phyloP scores from a whole-genome alignment of 2,888 invertebrate genomes.

The Chaetogeoica ovagalla region DNA sequence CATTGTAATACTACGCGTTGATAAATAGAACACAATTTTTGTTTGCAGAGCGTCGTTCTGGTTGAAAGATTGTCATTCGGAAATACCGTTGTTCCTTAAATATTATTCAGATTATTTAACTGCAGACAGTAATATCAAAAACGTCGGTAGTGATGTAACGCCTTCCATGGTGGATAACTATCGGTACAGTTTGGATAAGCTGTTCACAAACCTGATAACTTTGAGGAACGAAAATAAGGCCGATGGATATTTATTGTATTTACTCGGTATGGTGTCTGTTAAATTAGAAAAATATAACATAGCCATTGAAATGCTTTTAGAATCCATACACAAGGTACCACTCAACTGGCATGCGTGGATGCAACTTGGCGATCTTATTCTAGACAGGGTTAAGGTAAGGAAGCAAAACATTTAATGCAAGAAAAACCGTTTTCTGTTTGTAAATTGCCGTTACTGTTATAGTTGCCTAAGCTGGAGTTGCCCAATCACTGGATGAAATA shows the following conservation, averaged over 20 bases:
- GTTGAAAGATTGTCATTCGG: conserved; percentile 41
- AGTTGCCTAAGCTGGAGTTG: conserved; percentile 61
- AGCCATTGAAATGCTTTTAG: conserved; percentile 77
- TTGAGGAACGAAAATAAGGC: conserved; percentile 62
- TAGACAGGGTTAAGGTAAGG: conserved; percentile 73
- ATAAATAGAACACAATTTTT: neutral
- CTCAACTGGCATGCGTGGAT: conserved; percentile 95
- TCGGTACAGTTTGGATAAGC: neutral
- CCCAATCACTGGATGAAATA: conserved; percentile 94
- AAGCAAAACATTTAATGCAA: neutral
- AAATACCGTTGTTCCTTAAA: conserved; percentile 36
- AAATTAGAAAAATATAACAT: conserved; percentile 79
- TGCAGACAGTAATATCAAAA: conserved; percentile 40
- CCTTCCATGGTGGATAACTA: conserved; percentile 36
- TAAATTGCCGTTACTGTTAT: conserved; percentile 54
- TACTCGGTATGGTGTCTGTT: conserved; percentile 88
- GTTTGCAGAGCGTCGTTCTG: conserved; percentile 31
- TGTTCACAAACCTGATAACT: neutral
- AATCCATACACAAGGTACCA: conserved; percentile 77
- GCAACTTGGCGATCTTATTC: conserved; percentile 83
- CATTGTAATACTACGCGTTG: neutral
- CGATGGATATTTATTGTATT: conserved; percentile 85
- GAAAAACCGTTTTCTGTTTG: neutral
- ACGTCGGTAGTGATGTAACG: conserved; percentile 37
- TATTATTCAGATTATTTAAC: conserved; percentile 49